Evolutionary conservation across 2,113 vertebrate species (phyloP), one percentile per base, ranked within the genome.

Genomic region (Mesembrinibis cayennensis): DNA sequence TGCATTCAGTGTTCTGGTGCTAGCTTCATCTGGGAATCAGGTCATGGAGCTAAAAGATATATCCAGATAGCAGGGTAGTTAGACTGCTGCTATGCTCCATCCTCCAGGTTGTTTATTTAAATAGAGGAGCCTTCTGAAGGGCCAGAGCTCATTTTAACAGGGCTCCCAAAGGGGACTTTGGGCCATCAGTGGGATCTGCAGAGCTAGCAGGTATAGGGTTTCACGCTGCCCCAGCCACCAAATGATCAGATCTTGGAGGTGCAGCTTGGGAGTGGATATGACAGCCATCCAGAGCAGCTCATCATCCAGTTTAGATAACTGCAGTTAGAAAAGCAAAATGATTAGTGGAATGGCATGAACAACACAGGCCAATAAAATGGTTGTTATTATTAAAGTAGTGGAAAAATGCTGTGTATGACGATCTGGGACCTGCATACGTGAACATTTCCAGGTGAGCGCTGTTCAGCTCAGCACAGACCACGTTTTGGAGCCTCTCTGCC

Each of bases 41-140:
- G 40, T 76, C 53, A 22, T 10, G 38, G 29, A 47, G 52, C 30
- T 84, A 42, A 49, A 61, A 62, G 55, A 36, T 53, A 8, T 2
- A 45, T 67, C 58, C 61, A n/a, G 49, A 40, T 25, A 10, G 7
- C 15, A 29, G 42, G 49, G 7, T 42, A 17, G 1, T 67, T 45
- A 4, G 7, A 47, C 16, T 67, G 77, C 70, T 50, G 86, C 85
- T 78, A 1, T 1, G 13, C 89, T 81, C 15, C 9, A 4, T 56
- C 38, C 70, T 67, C 32, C n/a, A 29, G 6, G 32, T 42, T 89
- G 69, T 93, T 96, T 95, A 52, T 89, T 96, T 89, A 77, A 72
- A 42, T 45, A 36, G 14, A 76, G 87, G n/a, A 93, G 52, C 70
- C 53, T 93, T 62, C 66, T 84, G 84, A 34, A 86, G 44, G 62